These are phyloP conservation scores for Actenoides hombroni DNA, from an alignment of 2,113 vertebrate genomes.

Conservation along the genomic window DNA sequence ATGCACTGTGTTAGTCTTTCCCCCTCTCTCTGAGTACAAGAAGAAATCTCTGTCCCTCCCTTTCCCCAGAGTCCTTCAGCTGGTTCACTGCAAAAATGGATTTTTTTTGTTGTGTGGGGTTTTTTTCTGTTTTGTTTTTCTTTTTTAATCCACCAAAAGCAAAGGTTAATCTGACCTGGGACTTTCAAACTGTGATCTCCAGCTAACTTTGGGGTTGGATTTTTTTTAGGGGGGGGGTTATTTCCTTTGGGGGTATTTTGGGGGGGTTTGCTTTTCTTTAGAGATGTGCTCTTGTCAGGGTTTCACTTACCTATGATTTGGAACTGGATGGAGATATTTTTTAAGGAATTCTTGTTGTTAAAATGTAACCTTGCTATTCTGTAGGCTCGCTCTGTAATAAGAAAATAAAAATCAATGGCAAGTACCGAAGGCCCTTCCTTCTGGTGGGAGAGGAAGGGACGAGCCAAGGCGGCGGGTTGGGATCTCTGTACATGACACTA, in stretches of 20 bases:
- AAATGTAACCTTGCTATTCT: conserved; percentile 75
- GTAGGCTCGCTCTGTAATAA: conserved; percentile 73
- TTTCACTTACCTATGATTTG: conserved; percentile 69
- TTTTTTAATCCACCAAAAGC: background rate
- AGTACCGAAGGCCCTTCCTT: conserved; percentile 42
- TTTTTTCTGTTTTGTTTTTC: background rate
- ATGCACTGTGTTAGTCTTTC: conserved; percentile 67
- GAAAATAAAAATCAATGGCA: conserved; percentile 55
- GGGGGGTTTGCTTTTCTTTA: background rate
- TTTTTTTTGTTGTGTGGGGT: background rate
- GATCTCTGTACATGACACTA: conserved; percentile 91
- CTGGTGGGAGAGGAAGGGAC: conserved; percentile 55
- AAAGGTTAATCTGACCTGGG: conserved; percentile 55
- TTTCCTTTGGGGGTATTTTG: background rate
- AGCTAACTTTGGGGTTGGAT: background rate
- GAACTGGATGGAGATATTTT: conserved; percentile 76
- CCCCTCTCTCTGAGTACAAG: conserved; percentile 32
- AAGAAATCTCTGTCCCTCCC: conserved; percentile 52
- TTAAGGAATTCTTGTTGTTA: conserved; percentile 68
- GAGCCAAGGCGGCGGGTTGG: conserved; percentile 57
- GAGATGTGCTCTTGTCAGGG: conserved; percentile 72
- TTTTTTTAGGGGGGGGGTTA: background rate
- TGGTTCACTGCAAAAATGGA: conserved; percentile 15
- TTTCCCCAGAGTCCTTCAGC: conserved; percentile 53
- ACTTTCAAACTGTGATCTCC: conserved; percentile 57